Evolutionary conservation across 2,113 vertebrate species (phyloP), one percentile per base, ranked within the genome.

Genomic region (Salvelinus fontinalis): DNA sequence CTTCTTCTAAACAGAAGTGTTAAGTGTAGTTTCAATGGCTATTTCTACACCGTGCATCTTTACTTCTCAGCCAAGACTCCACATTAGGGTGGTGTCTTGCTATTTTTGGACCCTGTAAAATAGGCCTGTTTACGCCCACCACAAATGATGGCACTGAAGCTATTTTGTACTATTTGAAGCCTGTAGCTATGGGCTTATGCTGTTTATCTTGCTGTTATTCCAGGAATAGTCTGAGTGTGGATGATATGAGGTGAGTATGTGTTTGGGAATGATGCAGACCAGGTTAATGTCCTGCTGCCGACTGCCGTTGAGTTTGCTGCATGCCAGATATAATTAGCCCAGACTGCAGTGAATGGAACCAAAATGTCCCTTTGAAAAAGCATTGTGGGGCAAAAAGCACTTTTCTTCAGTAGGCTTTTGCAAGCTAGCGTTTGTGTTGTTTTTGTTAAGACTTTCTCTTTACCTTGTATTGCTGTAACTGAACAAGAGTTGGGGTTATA

Each of bases 161-260:
- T 62, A 8, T n/a, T 11, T 62, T 16, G 59, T n/a, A 22, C 1
- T 62, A 2, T 67, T n/a, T 70, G 9, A 5, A 24, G 44, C 39
- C 8, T 49, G 26, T 48, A 9, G 48, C 20, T 51, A 24, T 75
- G 59, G 59, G n/a, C 59, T 62, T 13, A 16, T n/a, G n/a, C 5
- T 62, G 16, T 6, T 31, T 31, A 62, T 22, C 34, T 13, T 16
- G 77, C 86, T 96, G 81, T 95, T 94, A 87, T 95, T 97, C 86
- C 95, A 97, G 96, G 95, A 94, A 92, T 95, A 96, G 95, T 94
- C 93, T 96, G 93, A 95, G 92, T 95, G 91, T 96, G 94, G 97
- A 97, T 85, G 96, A 97, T 78, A 93, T 92, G 80, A 93, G 95
- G 96, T 97, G 92, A 96, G 95, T 95, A 76, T 81, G 70, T n/a